Evolutionary conservation across 2,113 vertebrate species (phyloP).

Genomic region (Bufo gargarizans): DNA sequence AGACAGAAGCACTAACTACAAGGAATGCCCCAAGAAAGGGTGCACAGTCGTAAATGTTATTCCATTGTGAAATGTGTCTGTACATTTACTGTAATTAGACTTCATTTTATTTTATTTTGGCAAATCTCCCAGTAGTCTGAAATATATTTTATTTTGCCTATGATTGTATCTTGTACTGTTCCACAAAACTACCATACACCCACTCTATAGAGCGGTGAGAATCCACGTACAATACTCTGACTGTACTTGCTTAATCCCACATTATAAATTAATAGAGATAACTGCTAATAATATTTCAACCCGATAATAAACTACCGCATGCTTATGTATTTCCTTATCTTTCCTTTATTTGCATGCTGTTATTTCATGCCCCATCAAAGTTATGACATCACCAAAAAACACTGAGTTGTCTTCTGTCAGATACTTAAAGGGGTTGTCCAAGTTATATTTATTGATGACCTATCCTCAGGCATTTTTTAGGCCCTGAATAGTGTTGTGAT

Average conservation of each 20-base stretch:
- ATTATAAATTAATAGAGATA: background rate
- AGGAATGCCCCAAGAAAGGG: no score
- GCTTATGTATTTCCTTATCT: background rate
- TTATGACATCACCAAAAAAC: no score
- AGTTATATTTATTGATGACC: no score
- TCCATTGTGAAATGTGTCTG: background rate
- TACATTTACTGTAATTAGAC: conserved; percentile 2
- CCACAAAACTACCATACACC: background rate
- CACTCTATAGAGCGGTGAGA: background rate
- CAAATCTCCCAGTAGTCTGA: background rate
- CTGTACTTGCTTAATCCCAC: background rate
- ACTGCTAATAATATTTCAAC: background rate
- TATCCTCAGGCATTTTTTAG: no score
- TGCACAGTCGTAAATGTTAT: background rate
- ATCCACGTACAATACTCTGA: background rate
- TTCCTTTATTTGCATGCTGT: no score
- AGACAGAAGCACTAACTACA: background rate
- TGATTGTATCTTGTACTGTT: background rate
- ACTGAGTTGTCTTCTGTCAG: no score
- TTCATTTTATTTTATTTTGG: conserved; percentile 8
- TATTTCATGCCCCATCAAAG: no score
- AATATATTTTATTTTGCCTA: background rate
- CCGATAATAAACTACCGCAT: background rate
- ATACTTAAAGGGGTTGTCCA: no score
- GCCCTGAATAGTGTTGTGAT: no score